Percentiles rank a stretch among this genome's conserved stretches.
Evolutionary conservation across 2,797 vertebrate species (phyloP).

Genomic region (Acipenser ruthenus): DNA sequence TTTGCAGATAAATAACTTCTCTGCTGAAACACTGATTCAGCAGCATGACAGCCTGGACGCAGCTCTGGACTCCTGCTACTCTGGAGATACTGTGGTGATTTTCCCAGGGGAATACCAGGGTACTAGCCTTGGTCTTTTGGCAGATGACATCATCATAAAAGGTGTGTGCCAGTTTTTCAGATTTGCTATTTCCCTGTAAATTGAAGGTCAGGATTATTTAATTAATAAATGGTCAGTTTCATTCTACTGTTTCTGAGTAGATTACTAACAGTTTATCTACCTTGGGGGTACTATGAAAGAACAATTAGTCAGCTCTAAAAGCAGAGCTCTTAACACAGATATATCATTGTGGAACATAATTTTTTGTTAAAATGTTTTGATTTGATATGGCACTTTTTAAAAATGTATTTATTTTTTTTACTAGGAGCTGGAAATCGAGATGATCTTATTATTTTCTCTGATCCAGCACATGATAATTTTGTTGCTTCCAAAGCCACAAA

Average conservation of each 20-base stretch:
- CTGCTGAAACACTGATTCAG: slow-evolving; percentile 36
- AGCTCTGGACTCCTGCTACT: slow-evolving; percentile 40
- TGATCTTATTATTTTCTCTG: slow-evolving; percentile 38
- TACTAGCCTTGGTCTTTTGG: slow-evolving; percentile 39
- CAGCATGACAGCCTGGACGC: slow-evolving; percentile 35
- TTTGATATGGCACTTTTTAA: no score
- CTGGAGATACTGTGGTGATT: slow-evolving; percentile 36
- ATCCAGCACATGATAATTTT: slow-evolving; percentile 40
- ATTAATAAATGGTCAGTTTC: background rate
- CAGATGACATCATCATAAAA: slow-evolving; percentile 43
- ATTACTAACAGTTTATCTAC: no score
- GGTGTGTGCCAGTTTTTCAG: slow-evolving; percentile 26
- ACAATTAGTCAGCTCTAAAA: no score
- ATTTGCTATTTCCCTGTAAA: background rate
- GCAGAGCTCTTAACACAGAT: no score
- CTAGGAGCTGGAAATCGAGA: slow-evolving; percentile 43
- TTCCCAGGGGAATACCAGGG: slow-evolving; percentile 48
- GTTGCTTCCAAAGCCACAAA: slow-evolving; percentile 41
- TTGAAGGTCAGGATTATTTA: no score
- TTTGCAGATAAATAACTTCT: slow-evolving; percentile 34
- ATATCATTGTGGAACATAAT: no score
- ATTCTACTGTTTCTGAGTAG: background rate
- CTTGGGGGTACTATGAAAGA: no score
- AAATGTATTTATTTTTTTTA: background rate
- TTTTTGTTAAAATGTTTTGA: no score